These are phyloP conservation scores for Ancistrus triradiatus DNA, from an alignment of 2,113 vertebrate species.

Conservation along the genomic window DNA sequence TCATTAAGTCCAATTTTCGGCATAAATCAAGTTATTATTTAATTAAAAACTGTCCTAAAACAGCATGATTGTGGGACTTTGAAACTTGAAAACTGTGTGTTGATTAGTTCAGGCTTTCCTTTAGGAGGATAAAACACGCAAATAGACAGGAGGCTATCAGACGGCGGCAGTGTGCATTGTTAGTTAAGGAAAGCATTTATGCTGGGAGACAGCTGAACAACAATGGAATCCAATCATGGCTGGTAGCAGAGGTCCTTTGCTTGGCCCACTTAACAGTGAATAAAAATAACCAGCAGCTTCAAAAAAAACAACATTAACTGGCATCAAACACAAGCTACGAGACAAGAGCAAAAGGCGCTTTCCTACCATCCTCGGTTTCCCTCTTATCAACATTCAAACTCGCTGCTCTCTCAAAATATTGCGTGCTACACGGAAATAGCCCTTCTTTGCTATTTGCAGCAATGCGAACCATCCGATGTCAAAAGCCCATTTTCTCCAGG, in stretches of 20 bases:
- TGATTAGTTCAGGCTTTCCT: neutral
- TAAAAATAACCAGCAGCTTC: constrained; percentile 34
- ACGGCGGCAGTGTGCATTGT: constrained; percentile 16
- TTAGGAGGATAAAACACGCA: neutral
- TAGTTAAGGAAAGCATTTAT: constrained; percentile 31
- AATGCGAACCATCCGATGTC: neutral
- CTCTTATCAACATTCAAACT: neutral
- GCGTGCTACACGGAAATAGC: neutral
- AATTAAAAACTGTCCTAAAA: too few species aligned
- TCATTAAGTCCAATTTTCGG: too few species aligned
- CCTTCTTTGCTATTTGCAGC: neutral
- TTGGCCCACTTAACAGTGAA: constrained; percentile 1
- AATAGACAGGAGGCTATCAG: constrained; percentile 24
- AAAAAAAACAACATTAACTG: neutral
- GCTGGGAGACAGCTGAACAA: constrained; percentile 23
- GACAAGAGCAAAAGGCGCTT: neutral
- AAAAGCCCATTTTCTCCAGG: neutral
- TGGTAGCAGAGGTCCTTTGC: constrained; percentile 11
- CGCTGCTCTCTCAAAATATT: neutral
- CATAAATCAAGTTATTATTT: too few species aligned
- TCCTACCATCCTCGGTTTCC: neutral
- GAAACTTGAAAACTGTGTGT: neutral
- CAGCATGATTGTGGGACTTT: too few species aligned
- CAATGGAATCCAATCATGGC: constrained; percentile 28
- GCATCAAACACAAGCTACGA: constrained; percentile 20